Base-by-base conservation (phyloP, 2,888 invertebrate genomes). In the Oscheius sp. region DNA sequence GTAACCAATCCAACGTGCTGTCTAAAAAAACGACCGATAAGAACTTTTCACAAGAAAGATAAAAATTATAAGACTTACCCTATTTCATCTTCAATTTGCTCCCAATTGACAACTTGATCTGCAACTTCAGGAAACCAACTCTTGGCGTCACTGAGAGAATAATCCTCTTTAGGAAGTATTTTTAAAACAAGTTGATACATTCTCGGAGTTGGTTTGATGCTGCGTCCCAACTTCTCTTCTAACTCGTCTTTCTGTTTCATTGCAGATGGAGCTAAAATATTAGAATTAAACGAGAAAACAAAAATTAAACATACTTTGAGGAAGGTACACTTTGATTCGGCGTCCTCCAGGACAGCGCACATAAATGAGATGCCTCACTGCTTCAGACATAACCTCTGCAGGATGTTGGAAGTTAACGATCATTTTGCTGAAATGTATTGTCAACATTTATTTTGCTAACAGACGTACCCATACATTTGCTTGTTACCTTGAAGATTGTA, bases 211-310 rank as follows among this genome's bases (percentile, higher is more conserved):
- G 76, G 74, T 45, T 78, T 72, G 9, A 82, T 82, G 25, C 77
- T 27, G 25, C 79, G 52, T 23, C 80, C 82, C 2, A 82, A 64
- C 59, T 75, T 73, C 23, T 69, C 70, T 61, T 82, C 82, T 18
- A 82, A 76, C 3, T 79, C 80, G 12, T 77, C 78, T 59, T 82
- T 82, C 69, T 72, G 27, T 56, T 82, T 79, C 71, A 82, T 55
- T 1, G 79, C 74, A 1, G 46, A 21, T 0, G 61, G 29, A 1
- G 75, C 80, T 80, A 35, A 35, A 61, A 75, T 23, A 21, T 7
- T 12, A 41, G 25, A 49, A 25, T 49, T 18, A 35, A 35, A 35
- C 9, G 3, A 35, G 2, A 69, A 55, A n/a, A 43, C 7, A 13
- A 16, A 72, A 21, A 1, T 25, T 21, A 56, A 59, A 72, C 76